phyloP scores from a whole-genome alignment of 2,888 invertebrate genomes.

The Laspeyria flexula region DNA sequence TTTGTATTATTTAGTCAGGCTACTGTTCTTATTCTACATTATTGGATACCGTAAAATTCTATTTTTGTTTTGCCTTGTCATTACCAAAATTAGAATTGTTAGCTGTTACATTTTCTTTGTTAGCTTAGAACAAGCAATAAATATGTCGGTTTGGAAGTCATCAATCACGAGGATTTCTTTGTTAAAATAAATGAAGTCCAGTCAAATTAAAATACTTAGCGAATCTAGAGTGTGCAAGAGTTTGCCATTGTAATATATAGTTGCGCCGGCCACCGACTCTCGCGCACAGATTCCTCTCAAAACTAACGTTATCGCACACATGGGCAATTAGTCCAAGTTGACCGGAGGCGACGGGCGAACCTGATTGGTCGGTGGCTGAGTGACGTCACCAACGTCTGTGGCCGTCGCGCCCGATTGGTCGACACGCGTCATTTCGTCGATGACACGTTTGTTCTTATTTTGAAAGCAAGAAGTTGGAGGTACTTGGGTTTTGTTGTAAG shows the following conservation, averaged over 20 bases:
- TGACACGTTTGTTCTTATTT: constrained; percentile 86
- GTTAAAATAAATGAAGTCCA: constrained; percentile 2
- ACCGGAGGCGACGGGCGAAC: constrained; percentile 80
- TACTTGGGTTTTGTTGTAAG: constrained; percentile 74
- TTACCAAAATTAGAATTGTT: neutral
- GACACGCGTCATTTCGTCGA: constrained; percentile 86
- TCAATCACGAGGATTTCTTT: neutral
- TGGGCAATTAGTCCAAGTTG: constrained; percentile 85
- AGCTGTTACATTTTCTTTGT: constrained; percentile 1
- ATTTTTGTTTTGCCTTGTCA: neutral
- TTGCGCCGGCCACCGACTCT: constrained; percentile 60
- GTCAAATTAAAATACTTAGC: constrained; percentile 2
- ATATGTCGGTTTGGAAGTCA: neutral
- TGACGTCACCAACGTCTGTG: constrained; percentile 84
- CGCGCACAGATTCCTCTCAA: constrained; percentile 79
- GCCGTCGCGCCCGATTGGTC: constrained; percentile 85
- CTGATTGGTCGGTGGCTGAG: constrained; percentile 74
- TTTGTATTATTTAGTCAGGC: neutral
- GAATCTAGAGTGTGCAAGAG: constrained; percentile 4
- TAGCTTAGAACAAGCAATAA: constrained; percentile 1
- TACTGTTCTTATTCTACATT: neutral
- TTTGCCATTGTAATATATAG: constrained; percentile 38
- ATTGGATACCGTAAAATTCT: neutral
- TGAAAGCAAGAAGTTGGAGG: constrained; percentile 76
- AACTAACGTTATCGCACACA: constrained; percentile 83